Conservation (phyloP, 2,113 vertebrate species). For the Alectura lathami region DNA sequence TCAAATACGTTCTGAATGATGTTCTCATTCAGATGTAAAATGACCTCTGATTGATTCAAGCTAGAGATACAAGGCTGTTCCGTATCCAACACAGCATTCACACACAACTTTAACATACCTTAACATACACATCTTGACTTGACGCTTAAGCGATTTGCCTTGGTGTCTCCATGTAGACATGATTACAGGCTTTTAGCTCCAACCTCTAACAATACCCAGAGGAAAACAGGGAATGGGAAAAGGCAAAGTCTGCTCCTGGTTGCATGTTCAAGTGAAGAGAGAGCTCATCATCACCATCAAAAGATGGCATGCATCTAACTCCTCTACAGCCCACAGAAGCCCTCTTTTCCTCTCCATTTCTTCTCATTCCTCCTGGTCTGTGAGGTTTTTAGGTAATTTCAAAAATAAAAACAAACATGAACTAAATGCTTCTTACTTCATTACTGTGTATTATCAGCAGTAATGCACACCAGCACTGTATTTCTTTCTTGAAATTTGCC, state of each 20-base stretch:
- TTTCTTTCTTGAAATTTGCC: neutral
- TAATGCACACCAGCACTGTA: neutral
- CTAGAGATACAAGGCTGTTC: neutral
- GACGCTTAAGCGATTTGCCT: neutral
- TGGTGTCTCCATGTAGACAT: slow-evolving; percentile 1
- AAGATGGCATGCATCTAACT: neutral
- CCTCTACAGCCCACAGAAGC: neutral
- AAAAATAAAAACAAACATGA: neutral
- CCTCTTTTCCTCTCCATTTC: neutral
- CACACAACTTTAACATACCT: slow-evolving; percentile 27
- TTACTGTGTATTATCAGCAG: neutral
- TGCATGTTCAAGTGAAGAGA: neutral
- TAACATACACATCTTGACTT: neutral
- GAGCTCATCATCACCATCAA: neutral
- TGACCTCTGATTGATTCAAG: slow-evolving; percentile 11
- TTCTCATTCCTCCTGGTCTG: neutral
- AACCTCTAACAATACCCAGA: neutral
- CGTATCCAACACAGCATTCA: neutral
- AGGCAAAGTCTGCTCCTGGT: neutral
- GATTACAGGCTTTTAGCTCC: slow-evolving; percentile 35
- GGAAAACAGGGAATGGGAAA: slow-evolving; percentile 10
- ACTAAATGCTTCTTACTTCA: neutral
- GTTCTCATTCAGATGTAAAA: slow-evolving; percentile 7
- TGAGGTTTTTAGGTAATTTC: neutral
- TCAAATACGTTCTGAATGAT: neutral